Evolutionary conservation across 1,140 invertebrate species (phyloP).

Genomic region (Aphelinus atriplicis): DNA sequence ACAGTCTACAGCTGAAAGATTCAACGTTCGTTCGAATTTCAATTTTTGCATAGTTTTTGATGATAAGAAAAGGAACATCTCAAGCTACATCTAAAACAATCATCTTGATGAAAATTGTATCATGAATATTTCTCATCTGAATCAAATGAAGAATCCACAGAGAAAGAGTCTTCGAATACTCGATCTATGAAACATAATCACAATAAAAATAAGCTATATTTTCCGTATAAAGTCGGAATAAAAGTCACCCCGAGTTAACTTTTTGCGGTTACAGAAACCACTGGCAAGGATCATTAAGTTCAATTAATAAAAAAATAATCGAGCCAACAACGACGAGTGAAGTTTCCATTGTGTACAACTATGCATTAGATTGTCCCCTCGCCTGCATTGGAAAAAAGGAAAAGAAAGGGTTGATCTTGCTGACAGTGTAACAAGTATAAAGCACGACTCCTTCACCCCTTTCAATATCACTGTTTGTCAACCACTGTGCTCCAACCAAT

Average conservation of each 20-base stretch:
- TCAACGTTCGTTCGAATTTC: too few relatives aligned
- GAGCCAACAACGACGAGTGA: slow-evolving; percentile 15
- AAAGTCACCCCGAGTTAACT: not conserved
- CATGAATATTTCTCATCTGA: too few relatives aligned
- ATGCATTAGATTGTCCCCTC: not conserved
- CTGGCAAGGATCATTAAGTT: not conserved
- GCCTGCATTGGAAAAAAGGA: not conserved
- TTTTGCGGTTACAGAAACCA: not conserved
- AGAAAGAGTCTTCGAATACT: too few relatives aligned
- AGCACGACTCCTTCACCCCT: not conserved
- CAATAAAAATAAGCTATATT: too few relatives aligned
- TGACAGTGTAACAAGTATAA: not conserved
- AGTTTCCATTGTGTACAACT: not conserved
- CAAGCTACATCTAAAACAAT: too few relatives aligned
- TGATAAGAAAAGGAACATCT: too few relatives aligned
- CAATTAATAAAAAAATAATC: slow-evolving; percentile 23
- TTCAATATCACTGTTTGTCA: not conserved
- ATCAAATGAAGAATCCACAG: too few relatives aligned
- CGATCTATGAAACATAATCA: too few relatives aligned
- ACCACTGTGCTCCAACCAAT: not conserved
- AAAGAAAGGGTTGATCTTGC: slow-evolving; percentile 3
- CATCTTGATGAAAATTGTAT: too few relatives aligned
- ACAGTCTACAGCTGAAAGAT: too few relatives aligned
- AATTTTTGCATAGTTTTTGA: too few relatives aligned
- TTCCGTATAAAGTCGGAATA: too few relatives aligned